Evolutionary conservation across 1,140 invertebrate genomes (phyloP).

Genomic region (Drosophila sulfurigaster): DNA sequence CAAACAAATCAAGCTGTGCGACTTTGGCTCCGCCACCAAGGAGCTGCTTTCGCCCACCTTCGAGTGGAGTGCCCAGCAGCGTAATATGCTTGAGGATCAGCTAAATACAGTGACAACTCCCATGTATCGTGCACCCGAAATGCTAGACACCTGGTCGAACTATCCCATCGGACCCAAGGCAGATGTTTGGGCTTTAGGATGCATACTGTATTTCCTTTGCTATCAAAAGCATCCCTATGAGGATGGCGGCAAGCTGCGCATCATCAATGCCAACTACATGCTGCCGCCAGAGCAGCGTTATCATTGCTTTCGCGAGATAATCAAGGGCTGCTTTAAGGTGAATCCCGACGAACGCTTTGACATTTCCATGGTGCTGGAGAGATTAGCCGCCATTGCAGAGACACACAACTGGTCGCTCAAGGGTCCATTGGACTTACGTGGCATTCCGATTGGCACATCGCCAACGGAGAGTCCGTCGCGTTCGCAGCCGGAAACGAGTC

Average conservation of each 20-base stretch:
- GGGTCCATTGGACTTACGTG: conserved; percentile 86
- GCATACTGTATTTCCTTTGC: conserved; percentile 96
- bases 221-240: conserved; percentile 98
- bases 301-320: conserved; percentile 95
- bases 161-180: conserved; percentile 94
- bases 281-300: conserved; percentile 92
- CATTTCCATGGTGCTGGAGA: conserved; percentile 92
- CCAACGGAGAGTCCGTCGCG: conserved; percentile 68
- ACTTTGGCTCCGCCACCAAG: conserved; percentile 98
- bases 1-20: conserved; percentile 97
- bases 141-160: conserved; percentile 99
- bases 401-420: conserved; percentile 92
- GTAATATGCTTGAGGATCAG: conserved; percentile 97
- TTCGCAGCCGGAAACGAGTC: conserved; percentile 53
- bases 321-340: conserved; percentile 93
- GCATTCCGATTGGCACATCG: conserved; percentile 73
- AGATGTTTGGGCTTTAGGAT: conserved; percentile 99
- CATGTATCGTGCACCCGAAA: conserved; percentile 97
- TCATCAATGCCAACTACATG: conserved; percentile 98
- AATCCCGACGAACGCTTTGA: conserved; percentile 91
- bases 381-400: conserved; percentile 94
- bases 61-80: conserved; percentile 96
- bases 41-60: conserved; percentile 93
- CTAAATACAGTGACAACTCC: conserved; percentile 92
- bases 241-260: conserved; percentile 97